Evolutionary conservation across 2,113 vertebrate genomes (phyloP).

Genomic region (Oreochromis aureus): DNA sequence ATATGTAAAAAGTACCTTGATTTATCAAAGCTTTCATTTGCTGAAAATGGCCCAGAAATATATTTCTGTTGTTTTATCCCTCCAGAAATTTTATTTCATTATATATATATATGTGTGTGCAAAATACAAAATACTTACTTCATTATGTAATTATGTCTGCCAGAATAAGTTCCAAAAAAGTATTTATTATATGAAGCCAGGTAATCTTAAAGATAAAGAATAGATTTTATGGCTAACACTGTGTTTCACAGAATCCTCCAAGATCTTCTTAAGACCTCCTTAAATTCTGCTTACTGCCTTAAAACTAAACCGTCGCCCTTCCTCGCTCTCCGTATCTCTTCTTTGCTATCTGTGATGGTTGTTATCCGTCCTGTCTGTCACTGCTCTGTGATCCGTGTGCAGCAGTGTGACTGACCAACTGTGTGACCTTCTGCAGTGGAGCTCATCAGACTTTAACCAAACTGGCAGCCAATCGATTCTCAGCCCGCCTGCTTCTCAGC

Average conservation of each 20-base stretch:
- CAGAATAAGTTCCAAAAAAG: not conserved
- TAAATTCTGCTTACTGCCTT: not conserved
- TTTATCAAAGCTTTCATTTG: not conserved
- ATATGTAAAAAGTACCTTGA: not conserved
- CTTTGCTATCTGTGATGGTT: not conserved
- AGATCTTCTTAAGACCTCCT: not conserved
- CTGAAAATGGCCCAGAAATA: not conserved
- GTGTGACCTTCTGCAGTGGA: slow-evolving; percentile 40
- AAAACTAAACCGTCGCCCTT: not conserved
- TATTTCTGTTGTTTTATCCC: not conserved
- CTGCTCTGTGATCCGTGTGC: not conserved
- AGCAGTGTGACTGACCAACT: slow-evolving; percentile 14
- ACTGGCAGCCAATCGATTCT: slow-evolving; percentile 49
- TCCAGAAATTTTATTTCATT: not conserved
- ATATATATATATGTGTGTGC: not conserved
- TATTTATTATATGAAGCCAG: not conserved
- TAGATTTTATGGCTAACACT: not conserved
- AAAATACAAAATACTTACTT: not conserved
- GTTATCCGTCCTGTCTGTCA: slow-evolving; percentile 13
- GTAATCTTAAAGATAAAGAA: not conserved
- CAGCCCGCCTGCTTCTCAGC: not conserved
- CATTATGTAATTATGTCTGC: not conserved
- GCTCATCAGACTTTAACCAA: slow-evolving; percentile 41
- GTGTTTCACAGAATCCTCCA: not conserved
- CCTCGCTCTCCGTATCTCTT: not conserved